Percentiles rank a stretch among this genome's conserved stretches.
Conservation (phyloP, 2,797 vertebrate genomes). For the Tapirus indicus region DNA sequence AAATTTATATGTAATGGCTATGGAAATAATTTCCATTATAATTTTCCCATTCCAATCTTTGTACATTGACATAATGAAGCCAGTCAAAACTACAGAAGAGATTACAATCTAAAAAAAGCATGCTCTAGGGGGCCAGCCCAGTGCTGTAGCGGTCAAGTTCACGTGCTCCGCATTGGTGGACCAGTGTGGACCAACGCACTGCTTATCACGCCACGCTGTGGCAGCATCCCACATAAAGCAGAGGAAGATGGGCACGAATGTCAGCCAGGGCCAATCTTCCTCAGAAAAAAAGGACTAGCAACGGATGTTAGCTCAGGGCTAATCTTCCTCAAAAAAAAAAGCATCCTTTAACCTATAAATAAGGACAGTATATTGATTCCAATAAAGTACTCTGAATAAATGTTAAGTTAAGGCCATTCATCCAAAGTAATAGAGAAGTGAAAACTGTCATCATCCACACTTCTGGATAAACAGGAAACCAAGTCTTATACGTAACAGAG, state of each 20-base stretch:
- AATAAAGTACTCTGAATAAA: neutral
- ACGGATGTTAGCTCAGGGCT: no score
- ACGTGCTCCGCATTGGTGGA: no score
- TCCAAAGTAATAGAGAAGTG: slow-evolving; percentile 23
- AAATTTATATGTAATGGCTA: slow-evolving; percentile 49
- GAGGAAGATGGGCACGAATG: no score
- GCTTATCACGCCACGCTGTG: no score
- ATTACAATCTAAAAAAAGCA: neutral
- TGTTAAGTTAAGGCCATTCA: slow-evolving; percentile 47
- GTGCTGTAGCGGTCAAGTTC: no score
- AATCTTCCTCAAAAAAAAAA: no score
- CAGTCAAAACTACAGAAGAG: slow-evolving; percentile 15
- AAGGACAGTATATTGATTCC: neutral
- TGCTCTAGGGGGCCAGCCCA: no score
- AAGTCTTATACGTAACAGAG: neutral
- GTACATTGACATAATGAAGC: slow-evolving; percentile 19
- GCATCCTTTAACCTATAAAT: neutral
- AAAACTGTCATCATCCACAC: neutral
- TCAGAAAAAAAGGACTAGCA: no score
- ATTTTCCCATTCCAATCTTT: slow-evolving; percentile 44
- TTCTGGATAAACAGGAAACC: slow-evolving; percentile 50
- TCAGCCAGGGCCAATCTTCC: no score
- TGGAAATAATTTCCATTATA: slow-evolving; percentile 22
- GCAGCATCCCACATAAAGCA: no score
- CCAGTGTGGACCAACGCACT: no score